phyloP scores from a whole-genome alignment of 2,113 vertebrate genomes.

The Plectropomus leopardus region DNA sequence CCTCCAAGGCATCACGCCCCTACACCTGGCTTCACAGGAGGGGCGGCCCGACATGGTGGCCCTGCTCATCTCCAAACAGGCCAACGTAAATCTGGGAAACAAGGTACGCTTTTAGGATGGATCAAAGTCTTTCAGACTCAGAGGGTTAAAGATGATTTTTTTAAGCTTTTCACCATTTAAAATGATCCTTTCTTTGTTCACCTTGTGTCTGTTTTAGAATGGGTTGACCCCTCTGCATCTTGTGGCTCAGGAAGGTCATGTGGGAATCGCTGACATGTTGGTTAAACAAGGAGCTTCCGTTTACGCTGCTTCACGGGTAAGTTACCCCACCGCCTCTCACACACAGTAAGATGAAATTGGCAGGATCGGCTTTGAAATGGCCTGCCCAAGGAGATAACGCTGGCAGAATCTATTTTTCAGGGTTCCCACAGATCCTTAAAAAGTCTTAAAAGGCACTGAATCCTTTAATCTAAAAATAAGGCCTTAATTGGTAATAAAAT shows the following conservation, averaged over 20 bases:
- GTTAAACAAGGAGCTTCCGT: slow-evolving; percentile 93
- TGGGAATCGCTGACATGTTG: slow-evolving; percentile 92
- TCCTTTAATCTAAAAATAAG: too few relatives aligned
- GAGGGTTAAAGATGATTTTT: not conserved
- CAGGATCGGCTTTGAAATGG: too few relatives aligned
- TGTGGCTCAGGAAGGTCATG: slow-evolving; percentile 95
- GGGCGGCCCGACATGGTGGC: slow-evolving; percentile 92
- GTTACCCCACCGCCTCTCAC: not conserved
- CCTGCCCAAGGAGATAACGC: too few relatives aligned
- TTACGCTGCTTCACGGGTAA: slow-evolving; percentile 92
- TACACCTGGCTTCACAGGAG: slow-evolving; percentile 96
- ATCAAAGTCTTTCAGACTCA: not conserved
- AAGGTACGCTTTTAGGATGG: slow-evolving; percentile 85
- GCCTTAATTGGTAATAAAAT: too few relatives aligned
- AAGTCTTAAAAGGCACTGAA: too few relatives aligned
- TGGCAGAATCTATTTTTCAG: too few relatives aligned
- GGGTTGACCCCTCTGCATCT: slow-evolving; percentile 96
- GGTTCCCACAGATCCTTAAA: too few relatives aligned
- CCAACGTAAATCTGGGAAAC: slow-evolving; percentile 93
- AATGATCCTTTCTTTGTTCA: not conserved
- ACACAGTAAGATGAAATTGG: not conserved
- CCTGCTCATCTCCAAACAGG: slow-evolving; percentile 94
- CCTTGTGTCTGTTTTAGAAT: slow-evolving; percentile 82
- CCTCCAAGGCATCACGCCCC: slow-evolving; percentile 93
- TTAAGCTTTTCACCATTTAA: not conserved